phyloP scores from a whole-genome alignment of 2,888 invertebrate species.

The Eustalomyia histrio region DNA sequence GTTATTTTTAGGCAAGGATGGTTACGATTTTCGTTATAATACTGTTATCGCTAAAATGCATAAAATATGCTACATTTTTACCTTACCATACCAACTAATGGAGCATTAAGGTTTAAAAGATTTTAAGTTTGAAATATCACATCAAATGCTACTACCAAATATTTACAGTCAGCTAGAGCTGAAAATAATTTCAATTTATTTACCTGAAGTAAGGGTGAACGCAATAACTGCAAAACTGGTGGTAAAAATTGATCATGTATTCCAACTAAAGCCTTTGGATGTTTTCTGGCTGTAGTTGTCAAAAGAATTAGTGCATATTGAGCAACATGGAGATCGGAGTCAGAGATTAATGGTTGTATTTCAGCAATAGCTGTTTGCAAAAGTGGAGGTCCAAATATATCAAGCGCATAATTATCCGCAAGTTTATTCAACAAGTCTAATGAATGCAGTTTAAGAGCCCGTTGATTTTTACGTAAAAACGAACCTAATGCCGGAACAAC shows the following conservation, averaged over 20 bases:
- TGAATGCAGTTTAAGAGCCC: conserved; percentile 94
- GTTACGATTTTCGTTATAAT: too few relatives aligned
- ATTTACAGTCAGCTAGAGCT: too few relatives aligned
- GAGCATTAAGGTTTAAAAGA: too few relatives aligned
- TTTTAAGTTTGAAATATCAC: too few relatives aligned
- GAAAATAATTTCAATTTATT: background rate
- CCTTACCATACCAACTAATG: too few relatives aligned
- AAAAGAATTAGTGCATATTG: conserved; percentile 92
- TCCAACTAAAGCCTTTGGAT: conserved; percentile 88
- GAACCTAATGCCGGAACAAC: conserved; percentile 95
- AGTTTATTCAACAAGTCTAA: conserved; percentile 93
- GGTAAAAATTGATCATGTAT: conserved; percentile 89
- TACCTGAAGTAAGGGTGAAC: conserved; percentile 89
- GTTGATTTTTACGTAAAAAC: conserved; percentile 97
- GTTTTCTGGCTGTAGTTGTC: conserved; percentile 89
- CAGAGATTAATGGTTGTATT: conserved; percentile 93
- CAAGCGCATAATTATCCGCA: conserved; percentile 89
- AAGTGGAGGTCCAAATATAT: conserved; percentile 83
- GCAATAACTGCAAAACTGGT: conserved; percentile 91
- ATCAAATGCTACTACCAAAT: too few relatives aligned
- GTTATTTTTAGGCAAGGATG: too few relatives aligned
- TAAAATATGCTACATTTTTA: too few relatives aligned
- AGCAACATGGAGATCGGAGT: conserved; percentile 97
- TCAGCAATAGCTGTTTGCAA: conserved; percentile 88
- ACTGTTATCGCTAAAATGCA: too few relatives aligned